Evolutionary conservation across 2,797 vertebrate species (phyloP), one percentile per base, ranked within the genome.

Genomic region (Yasuhikotakia modesta): DNA sequence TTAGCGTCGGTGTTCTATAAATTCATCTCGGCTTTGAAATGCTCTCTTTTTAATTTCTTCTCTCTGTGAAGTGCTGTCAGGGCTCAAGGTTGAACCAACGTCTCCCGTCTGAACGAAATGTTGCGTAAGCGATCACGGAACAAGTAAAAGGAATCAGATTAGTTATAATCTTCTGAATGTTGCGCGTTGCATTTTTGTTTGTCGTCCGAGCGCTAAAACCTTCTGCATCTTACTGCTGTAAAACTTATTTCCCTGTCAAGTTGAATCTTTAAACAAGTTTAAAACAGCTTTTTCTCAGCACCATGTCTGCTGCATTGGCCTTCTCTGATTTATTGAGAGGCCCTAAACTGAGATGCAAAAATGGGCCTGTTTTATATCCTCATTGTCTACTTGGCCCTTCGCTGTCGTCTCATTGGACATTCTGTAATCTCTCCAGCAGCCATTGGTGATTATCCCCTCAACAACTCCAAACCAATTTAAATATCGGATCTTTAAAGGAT

Each of bases 401-500:
- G 85, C 4, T 84, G 82, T 73, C 50, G 77, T 45, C 73, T 89
- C 87, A 90, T 91, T 89, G 87, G 85, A 76, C 35, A 69, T 48
- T 64, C 70, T 61, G 67, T 81, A 82, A 83, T 83, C 78, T 75
- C 46, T 69, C 77, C 61, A 55, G 22, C 85, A 84, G 52, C 84
- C 84, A 83, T 88, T 86, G 83, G 80, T 84, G 88, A 91, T 92
- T 89, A 91, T 86, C 80, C 65, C 63, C 80, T 85, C 81, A 82
- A 74, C 82, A 79, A 77, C 39, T 79, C 84, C 83, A 86, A 73
- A 50, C 84, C 85, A 80, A 68, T 87, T 88, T 83, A 90, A 90
- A 91, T 88, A 90, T 89, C 87, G 85, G 88, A 90, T 91, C 85
- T 91, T 87, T 84, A 81, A 73, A 70, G 88, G 89, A 91, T 91